These are phyloP conservation scores for Noturus placidus DNA, from an alignment of 2,113 vertebrate genomes.

Conservation along the genomic window DNA sequence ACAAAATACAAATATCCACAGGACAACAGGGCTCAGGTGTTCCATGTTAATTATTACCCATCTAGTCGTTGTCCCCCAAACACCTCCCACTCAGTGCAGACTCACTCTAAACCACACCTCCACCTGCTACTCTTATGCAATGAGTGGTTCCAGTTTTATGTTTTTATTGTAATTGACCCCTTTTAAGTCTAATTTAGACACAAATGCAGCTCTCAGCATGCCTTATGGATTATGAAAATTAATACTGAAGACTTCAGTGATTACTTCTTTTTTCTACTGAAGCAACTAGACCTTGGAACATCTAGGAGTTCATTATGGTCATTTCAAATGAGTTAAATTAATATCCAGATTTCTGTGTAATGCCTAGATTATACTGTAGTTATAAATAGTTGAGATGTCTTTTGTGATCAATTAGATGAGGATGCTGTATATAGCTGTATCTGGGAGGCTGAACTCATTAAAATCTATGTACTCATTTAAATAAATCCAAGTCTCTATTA, in stretches of 20 bases:
- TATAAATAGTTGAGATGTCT: neutral
- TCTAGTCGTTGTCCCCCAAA: neutral
- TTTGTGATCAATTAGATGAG: neutral
- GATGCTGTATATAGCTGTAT: neutral
- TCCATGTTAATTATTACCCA: neutral
- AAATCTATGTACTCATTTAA: neutral
- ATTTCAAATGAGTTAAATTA: neutral
- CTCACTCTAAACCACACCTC: neutral
- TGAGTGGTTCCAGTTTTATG: neutral
- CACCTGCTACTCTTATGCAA: neutral
- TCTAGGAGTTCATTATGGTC: too few species aligned
- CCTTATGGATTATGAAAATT: neutral
- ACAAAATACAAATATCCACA: neutral
- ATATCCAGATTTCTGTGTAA: neutral
- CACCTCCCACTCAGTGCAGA: neutral
- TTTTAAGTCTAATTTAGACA: neutral
- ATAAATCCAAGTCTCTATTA: neutral
- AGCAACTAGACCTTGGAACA: neutral
- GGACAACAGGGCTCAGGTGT: slow-evolving; percentile 1
- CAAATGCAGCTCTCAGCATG: neutral
- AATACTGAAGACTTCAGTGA: neutral
- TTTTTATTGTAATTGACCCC: neutral
- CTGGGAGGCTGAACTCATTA: neutral
- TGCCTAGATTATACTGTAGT: neutral
- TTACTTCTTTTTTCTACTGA: neutral